phyloP scores from a whole-genome alignment of 2,888 invertebrate species.

The Acanthosoma haemorrhoidale region DNA sequence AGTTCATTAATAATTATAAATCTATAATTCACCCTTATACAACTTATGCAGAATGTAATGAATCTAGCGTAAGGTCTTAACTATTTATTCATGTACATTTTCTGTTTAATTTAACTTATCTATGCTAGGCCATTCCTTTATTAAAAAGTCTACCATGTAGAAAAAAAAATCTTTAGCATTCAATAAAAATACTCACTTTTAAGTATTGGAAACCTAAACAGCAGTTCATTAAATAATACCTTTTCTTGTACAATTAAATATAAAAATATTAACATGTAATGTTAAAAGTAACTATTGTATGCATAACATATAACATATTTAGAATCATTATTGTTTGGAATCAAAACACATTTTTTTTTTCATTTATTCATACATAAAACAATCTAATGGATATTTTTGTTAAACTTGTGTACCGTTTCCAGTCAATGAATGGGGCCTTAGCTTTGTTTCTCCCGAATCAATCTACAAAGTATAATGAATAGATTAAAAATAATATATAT shows the following conservation, averaged over 20 bases:
- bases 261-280: neutral
- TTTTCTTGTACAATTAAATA: neutral
- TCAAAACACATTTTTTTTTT: neutral
- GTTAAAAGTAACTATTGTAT: too few species aligned
- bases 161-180: neutral
- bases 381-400: neutral
- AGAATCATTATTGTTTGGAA: neutral
- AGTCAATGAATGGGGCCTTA: neutral
- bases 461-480: slow-evolving; percentile 11
- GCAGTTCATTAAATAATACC: neutral
- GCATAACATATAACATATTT: neutral
- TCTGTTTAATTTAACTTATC: neutral
- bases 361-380: neutral
- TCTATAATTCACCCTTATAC: too few species aligned
- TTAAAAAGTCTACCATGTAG: neutral
- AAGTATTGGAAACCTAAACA: neutral
- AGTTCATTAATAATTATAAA: too few species aligned
- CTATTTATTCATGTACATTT: neutral
- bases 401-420: slow-evolving; percentile 18
- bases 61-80: too few species aligned
- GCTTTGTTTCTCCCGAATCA: slow-evolving; percentile 9
- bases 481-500: too few species aligned
- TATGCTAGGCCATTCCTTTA: neutral
- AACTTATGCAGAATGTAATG: too few species aligned
- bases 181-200: neutral